Percentiles rank a stretch among this genome's conserved stretches.
Evolutionary conservation across 2,797 vertebrate species (phyloP).

Genomic region (Poecile montanus): DNA sequence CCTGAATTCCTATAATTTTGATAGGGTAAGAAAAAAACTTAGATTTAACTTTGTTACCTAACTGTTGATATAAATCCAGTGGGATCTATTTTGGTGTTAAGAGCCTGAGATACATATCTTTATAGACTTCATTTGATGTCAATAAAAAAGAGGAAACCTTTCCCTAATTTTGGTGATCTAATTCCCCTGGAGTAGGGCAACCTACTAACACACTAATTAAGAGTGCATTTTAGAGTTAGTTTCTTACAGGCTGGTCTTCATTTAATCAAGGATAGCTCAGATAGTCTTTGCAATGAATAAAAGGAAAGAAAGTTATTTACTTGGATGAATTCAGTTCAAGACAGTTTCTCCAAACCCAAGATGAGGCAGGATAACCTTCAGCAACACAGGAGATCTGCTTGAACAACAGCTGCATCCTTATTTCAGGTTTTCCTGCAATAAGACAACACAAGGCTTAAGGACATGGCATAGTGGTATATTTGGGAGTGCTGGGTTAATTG

Average conservation of each 20-base stretch:
- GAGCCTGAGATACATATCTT: background rate
- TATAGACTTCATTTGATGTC: background rate
- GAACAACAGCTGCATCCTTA: slow-evolving; percentile 37
- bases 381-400: slow-evolving; percentile 71
- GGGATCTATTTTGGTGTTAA: background rate
- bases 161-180: background rate
- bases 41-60: background rate
- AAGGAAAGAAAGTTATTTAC: slow-evolving; percentile 60
- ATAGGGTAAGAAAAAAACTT: background rate
- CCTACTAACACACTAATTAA: accelerated
- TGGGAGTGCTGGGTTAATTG: background rate
- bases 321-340: slow-evolving; percentile 49
- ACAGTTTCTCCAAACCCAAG: slow-evolving; percentile 78
- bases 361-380: slow-evolving; percentile 72
- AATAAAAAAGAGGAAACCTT: background rate
- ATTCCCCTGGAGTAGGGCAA: background rate
- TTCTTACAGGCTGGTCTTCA: background rate
- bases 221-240: background rate
- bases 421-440: slow-evolving; percentile 72
- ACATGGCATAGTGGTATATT: too few relatives aligned
- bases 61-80: background rate
- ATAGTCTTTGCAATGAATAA: background rate
- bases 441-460: background rate
- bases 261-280: background rate
- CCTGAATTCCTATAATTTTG: background rate